These are phyloP conservation scores for Achlya flavicornis DNA, from an alignment of 2,888 invertebrate species.

Conservation along the genomic window DNA sequence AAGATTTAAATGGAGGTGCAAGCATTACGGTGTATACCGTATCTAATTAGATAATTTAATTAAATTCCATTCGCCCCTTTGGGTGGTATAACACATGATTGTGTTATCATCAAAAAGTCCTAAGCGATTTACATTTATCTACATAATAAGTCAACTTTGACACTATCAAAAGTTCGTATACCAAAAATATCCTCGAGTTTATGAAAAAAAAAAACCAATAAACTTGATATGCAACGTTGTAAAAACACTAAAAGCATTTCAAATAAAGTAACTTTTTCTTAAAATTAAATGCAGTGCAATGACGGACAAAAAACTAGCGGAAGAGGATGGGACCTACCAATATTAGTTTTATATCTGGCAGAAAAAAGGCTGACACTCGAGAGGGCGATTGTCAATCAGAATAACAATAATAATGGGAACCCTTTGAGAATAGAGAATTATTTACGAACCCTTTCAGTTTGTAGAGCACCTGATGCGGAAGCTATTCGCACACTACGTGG, in stretches of 20 bases:
- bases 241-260: constrained; percentile 65
- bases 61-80: constrained; percentile 71
- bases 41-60: constrained; percentile 80
- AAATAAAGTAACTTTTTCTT: constrained; percentile 71
- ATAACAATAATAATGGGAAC: constrained; percentile 78
- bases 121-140: constrained; percentile 17
- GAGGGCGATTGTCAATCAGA: constrained; percentile 77
- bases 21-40: constrained; percentile 69
- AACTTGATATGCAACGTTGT: constrained; percentile 26
- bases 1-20: constrained; percentile 64
- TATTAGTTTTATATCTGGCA: constrained; percentile 81
- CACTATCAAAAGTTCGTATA: not conserved
- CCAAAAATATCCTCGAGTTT: constrained; percentile 7
- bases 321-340: constrained; percentile 83
- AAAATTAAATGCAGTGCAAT: constrained; percentile 65
- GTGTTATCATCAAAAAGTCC: constrained; percentile 56
- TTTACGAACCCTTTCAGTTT: constrained; percentile 73
- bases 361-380: constrained; percentile 77
- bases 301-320: constrained; percentile 74
- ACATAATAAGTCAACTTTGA: constrained; percentile 4
- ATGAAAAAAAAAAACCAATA: constrained; percentile 2
- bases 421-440: constrained; percentile 62
- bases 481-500: constrained; percentile 77
- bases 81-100: constrained; percentile 65
- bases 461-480: constrained; percentile 79